Base-by-base conservation (phyloP, 1,140 invertebrate species). In the Bombus fervidus region DNA sequence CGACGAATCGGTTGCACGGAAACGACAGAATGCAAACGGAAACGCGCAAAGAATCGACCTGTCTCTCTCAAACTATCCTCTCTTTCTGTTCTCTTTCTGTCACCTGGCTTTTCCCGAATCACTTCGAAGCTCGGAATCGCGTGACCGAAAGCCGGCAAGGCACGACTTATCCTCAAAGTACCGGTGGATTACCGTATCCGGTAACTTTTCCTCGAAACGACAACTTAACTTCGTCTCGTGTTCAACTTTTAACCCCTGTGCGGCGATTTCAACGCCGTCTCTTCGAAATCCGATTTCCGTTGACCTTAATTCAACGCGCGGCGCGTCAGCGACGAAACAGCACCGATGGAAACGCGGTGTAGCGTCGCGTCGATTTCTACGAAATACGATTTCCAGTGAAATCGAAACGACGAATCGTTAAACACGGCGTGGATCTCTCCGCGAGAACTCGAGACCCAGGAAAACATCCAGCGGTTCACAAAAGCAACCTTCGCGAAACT, bases 221-320 rank as follows among this genome's bases (percentile, higher is more conserved):
- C 37, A 66, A 66, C 15, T 34, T 22, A 53, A 47, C 83, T 41
- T 39, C 77, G 41, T 34, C 18, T 37, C 34, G 39, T 22, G 69
- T 81, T 43, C 75, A 41, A 84, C 66, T 79, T 84, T 43, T 12
- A 41, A 69, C 43, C 47, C 75, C 68, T 31, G 66, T 34, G 57
- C 15, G 15, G n/a, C n/a, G n/a, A 66, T 34, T 66, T 66, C 15
- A 34, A 66, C n/a, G 64, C 13, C 77, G 39, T 3, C 37, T 39
- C 64, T 31, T 47, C 75, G 62, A 28, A 85, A 69, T 84, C 75
- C 86, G 68, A 78, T 87, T 87, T 87, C 75, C 81, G 43, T 31
- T 79, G 81, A 84, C 68, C 74, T 79, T 87, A 83, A 78, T 83
- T 78, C 34, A 78, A 13, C 12, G 57, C 37, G 72, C 37, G n/a